Base-by-base conservation (phyloP, 1,140 invertebrate genomes). In the Heliconius nattereri region DNA sequence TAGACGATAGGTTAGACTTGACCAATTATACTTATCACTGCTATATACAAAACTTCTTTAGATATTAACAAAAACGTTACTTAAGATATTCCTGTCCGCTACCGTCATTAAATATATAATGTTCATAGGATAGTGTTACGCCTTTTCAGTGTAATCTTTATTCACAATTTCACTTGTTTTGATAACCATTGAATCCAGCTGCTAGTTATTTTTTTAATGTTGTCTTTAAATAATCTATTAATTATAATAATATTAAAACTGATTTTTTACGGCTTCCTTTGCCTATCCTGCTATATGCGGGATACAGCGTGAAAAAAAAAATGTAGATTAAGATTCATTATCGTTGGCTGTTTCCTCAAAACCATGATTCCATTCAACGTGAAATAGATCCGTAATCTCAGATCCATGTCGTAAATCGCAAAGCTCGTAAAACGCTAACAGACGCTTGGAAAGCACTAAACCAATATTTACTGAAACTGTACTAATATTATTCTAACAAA, bases 391-490 rank as follows among this genome's bases (percentile, higher is more conserved):
- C 70, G 70, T 70, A 32, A 71, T 77, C 40, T 77, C 70, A 20
- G 26, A 77, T 77, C 76, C 71, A 37, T 37, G 16, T 77, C 66
- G 70, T 77, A 77, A 77, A 77, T 77, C 19, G 45, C 70, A 71
- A 45, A 49, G 70, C 76, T 71, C 76, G 76, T 77, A 77, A 77
- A 77, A 40, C 70, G 76, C 70, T 77, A 77, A 77, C 76, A 72
- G 70, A 77, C 76, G 66, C 70, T 77, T 54, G 49, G 71, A 77
- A 77, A 77, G 16, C 29, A 54, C 76, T 71, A 77, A 77, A 72
- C 76, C 76, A 77, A 77, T 77, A 77, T 70, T 77, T 77, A 77
- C 70, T 40, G 76, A 77, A 77, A 77, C 70, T 54, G 76, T 26
- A 77, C 37, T 77, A 77, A 77, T 77, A 77, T 71, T 71, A 77